Evolutionary conservation across 2,113 vertebrate genomes (phyloP).

Genomic region (Rhinogobius similis): DNA sequence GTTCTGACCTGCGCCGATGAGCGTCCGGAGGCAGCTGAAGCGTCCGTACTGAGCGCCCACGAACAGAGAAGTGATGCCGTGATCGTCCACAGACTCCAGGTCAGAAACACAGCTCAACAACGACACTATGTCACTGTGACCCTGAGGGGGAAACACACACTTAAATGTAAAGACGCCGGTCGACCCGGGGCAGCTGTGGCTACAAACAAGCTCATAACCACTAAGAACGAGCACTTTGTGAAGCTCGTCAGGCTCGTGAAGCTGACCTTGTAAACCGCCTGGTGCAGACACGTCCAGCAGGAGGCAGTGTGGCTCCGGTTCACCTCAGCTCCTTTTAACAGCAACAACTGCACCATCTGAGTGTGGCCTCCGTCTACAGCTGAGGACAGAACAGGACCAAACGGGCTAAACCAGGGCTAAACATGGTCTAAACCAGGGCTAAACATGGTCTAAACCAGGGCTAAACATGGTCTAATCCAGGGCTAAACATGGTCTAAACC

Average conservation of each 20-base stretch:
- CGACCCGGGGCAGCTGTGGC: neutral
- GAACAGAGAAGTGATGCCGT: constrained; percentile 84
- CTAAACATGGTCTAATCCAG: too few relatives aligned
- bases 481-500: too few relatives aligned
- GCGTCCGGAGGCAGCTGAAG: constrained; percentile 73
- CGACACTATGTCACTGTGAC: constrained; percentile 79
- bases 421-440: neutral
- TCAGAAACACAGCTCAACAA: constrained; percentile 66
- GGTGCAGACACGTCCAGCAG: constrained; percentile 93
- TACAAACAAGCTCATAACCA: too few relatives aligned
- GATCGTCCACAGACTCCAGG: constrained; percentile 81
- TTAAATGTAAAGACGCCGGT: too few relatives aligned
- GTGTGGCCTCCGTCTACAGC: constrained; percentile 81
- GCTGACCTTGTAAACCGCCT: constrained; percentile 81
- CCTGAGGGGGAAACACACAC: constrained; percentile 76
- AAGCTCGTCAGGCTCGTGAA: neutral
- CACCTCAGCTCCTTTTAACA: constrained; percentile 81
- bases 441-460: too few relatives aligned
- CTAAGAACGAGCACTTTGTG: too few relatives aligned
- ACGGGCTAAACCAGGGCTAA: neutral
- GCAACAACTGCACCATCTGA: constrained; percentile 79
- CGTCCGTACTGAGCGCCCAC: constrained; percentile 87
- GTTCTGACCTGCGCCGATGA: constrained; percentile 70
- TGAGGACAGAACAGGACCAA: constrained; percentile 40
- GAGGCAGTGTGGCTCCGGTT: constrained; percentile 85